Conservation (phyloP, 2,888 invertebrate species). For the Chrysolina haemoptera region DNA sequence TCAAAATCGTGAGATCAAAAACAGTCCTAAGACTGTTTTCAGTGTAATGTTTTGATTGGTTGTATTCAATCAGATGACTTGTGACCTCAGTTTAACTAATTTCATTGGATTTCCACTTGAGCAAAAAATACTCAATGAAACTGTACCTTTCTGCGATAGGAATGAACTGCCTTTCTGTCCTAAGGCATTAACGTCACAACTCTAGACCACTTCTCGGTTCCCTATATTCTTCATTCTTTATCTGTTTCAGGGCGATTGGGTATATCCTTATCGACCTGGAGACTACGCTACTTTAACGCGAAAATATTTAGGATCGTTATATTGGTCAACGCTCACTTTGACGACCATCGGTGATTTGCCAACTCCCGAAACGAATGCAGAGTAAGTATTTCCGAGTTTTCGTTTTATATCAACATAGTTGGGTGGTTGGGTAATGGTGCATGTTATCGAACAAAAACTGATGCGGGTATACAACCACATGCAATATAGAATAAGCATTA, state of each 20-base stretch:
- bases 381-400: constrained; percentile 79
- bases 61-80: no score
- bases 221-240: constrained; percentile 34
- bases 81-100: no score
- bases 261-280: constrained; percentile 88
- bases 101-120: no score
- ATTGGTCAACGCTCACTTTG: constrained; percentile 96
- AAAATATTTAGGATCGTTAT: constrained; percentile 94
- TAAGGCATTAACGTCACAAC: neutral
- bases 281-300: constrained; percentile 92
- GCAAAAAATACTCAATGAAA: no score
- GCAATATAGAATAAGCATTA: no score
- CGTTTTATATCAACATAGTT: neutral
- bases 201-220: neutral
- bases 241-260: constrained; percentile 84
- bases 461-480: no score
- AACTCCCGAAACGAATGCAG: constrained; percentile 95
- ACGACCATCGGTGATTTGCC: constrained; percentile 97
- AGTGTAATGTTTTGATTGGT: no score
- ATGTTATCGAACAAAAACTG: neutral
- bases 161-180: constrained; percentile 8
- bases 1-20: no score
- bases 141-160: neutral
- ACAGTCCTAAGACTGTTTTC: no score
- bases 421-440: neutral